These are phyloP conservation scores for Paracanthobrama guichenoti DNA, from an alignment of 2,113 vertebrate species.

Conservation along the genomic window DNA sequence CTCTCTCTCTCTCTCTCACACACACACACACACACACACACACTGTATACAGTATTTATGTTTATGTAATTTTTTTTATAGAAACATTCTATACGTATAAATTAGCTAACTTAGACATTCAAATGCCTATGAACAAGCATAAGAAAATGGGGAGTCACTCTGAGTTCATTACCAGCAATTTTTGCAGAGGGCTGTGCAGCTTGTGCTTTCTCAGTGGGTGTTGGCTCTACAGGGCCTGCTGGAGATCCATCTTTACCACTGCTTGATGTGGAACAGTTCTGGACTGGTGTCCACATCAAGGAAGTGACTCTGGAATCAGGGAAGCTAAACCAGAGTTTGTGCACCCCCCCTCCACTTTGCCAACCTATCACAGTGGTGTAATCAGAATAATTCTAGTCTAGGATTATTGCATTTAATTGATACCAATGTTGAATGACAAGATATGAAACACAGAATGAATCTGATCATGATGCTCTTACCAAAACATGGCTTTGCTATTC, in stretches of 20 bases:
- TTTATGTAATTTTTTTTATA: too few relatives aligned
- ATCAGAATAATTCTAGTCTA: neutral
- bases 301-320: slow-evolving; percentile 71
- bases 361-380: slow-evolving; percentile 72
- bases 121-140: neutral
- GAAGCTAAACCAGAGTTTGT: slow-evolving; percentile 70
- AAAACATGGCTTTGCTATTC: slow-evolving; percentile 59
- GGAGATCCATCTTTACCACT: slow-evolving; percentile 68
- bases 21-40: too few relatives aligned
- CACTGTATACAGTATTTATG: too few relatives aligned
- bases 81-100: too few relatives aligned
- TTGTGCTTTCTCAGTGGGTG: slow-evolving; percentile 54
- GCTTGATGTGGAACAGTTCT: slow-evolving; percentile 81
- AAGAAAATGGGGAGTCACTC: neutral
- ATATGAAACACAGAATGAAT: neutral
- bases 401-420: neutral
- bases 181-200: slow-evolving; percentile 52
- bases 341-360: slow-evolving; percentile 71
- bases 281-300: slow-evolving; percentile 74
- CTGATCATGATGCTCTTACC: slow-evolving; percentile 60
- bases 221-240: slow-evolving; percentile 49
- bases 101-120: neutral
- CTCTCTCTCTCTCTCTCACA: too few relatives aligned
- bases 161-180: slow-evolving; percentile 57
- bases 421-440: neutral